Evolutionary conservation across 1,140 invertebrate species (phyloP).

Genomic region (Aphidius gifuensis): DNA sequence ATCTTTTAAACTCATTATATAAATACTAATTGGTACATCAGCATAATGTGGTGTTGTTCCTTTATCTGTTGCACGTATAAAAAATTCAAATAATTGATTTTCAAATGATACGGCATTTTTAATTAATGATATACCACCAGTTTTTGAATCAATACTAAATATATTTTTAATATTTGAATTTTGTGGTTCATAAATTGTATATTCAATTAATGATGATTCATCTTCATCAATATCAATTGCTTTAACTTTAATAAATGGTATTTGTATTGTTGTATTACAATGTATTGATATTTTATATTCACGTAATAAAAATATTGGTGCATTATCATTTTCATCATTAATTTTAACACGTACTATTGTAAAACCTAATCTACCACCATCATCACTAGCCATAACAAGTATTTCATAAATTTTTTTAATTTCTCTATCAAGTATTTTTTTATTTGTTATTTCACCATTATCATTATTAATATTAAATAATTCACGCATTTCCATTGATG

Average conservation of each 20-base stretch:
- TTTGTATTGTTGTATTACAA: conserved; percentile 61
- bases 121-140: conserved; percentile 66
- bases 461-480: conserved; percentile 75
- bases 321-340: conserved; percentile 84
- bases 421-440: conserved; percentile 78
- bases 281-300: conserved; percentile 78
- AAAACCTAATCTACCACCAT: conserved; percentile 77
- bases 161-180: conserved; percentile 60
- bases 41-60: conserved; percentile 69
- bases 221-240: conserved; percentile 71
- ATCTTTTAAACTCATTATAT: conserved; percentile 69
- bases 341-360: conserved; percentile 76
- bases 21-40: conserved; percentile 76
- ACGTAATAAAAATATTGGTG: conserved; percentile 73
- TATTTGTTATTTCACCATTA: conserved; percentile 77
- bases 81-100: conserved; percentile 82
- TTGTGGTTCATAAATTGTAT: conserved; percentile 69
- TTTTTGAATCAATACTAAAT: conserved; percentile 66
- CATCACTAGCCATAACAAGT: conserved; percentile 81
- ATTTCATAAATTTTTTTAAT: conserved; percentile 70
- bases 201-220: conserved; percentile 66
- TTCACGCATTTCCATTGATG: conserved; percentile 72
- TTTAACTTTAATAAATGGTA: conserved; percentile 68
- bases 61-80: conserved; percentile 79
- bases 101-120: conserved; percentile 62